phyloP scores from a whole-genome alignment of 2,113 vertebrate species.

The Amblyornis subalaris region DNA sequence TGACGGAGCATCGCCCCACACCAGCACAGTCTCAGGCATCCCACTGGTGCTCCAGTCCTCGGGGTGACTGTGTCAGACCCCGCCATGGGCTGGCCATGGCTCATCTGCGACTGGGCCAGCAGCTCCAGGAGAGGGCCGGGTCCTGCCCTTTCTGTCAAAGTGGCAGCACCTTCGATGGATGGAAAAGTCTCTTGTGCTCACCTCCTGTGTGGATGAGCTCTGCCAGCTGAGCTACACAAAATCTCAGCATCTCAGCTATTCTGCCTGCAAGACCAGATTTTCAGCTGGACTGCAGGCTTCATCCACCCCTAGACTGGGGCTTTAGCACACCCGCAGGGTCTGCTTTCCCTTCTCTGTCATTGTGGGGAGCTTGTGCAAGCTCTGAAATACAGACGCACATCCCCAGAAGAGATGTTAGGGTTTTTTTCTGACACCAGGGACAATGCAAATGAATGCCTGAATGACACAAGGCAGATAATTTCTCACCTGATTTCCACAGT shows the following conservation, averaged over 20 bases:
- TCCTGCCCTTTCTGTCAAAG: neutral
- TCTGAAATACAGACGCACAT: neutral
- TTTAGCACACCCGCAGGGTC: neutral
- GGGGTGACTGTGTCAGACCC: accelerated
- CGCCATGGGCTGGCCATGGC: accelerated
- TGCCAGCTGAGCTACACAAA: neutral
- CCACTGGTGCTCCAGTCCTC: too few relatives aligned
- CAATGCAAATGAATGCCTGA: neutral
- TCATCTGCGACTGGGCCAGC: neutral
- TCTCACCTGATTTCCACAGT: neutral
- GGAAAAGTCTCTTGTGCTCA: neutral
- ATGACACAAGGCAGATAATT: neutral
- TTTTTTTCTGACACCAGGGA: neutral
- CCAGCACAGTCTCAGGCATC: neutral
- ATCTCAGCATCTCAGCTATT: neutral
- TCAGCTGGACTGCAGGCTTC: neutral
- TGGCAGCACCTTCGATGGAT: accelerated
- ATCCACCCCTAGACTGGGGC: too few relatives aligned
- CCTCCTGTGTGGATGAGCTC: accelerated
- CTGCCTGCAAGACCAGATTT: neutral
- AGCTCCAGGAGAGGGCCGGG: accelerated
- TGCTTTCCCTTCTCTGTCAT: neutral
- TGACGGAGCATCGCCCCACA: neutral
- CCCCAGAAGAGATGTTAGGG: neutral
- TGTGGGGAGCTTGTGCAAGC: neutral